phyloP scores from a whole-genome alignment of 2,888 invertebrate genomes.

The Oeneis ivallda region DNA sequence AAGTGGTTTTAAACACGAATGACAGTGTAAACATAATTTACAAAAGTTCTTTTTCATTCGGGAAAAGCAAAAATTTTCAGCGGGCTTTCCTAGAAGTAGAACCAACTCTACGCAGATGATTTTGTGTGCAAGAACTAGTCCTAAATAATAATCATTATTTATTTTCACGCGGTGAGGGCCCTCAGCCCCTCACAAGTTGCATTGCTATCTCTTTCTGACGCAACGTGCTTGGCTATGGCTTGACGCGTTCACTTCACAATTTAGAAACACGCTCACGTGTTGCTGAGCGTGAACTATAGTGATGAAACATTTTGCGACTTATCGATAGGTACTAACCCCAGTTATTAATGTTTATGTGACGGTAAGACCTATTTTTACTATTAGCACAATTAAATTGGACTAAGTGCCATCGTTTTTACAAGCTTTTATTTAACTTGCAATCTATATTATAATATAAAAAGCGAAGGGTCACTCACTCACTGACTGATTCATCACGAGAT shows the following conservation, averaged over 20 bases:
- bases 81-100: too few species aligned
- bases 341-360: not conserved
- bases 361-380: too few species aligned
- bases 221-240: slow-evolving; percentile 49
- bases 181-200: not conserved
- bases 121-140: too few species aligned
- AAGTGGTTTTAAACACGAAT: too few species aligned
- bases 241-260: slow-evolving; percentile 41
- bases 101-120: too few species aligned
- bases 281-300: slow-evolving; percentile 60
- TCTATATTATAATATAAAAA: too few species aligned
- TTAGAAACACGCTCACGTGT: slow-evolving; percentile 56
- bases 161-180: not conserved
- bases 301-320: slow-evolving; percentile 39
- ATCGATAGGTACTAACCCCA: slow-evolving; percentile 12
- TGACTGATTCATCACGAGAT: too few species aligned
- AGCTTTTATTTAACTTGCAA: too few species aligned
- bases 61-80: not conserved
- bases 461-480: too few species aligned
- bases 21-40: too few species aligned
- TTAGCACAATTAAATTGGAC: too few species aligned
- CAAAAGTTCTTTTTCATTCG: not conserved
- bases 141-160: not conserved
- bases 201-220: slow-evolving; percentile 16
- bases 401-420: too few species aligned